Base-by-base conservation (phyloP, 2,113 vertebrate species). In the Pongo abelii region DNA sequence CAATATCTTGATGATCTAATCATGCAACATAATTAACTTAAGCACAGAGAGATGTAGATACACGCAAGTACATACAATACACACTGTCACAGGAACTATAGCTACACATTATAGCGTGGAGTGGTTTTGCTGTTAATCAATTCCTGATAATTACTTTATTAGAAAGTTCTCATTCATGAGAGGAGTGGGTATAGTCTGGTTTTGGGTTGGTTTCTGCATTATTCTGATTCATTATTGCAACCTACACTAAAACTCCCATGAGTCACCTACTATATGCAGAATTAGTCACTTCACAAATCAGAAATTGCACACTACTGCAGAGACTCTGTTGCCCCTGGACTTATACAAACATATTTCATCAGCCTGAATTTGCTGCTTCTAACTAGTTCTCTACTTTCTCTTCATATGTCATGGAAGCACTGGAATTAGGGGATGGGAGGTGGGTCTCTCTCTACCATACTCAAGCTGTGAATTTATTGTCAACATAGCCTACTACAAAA, bases 281-380 rank as follows among this genome's bases (percentile, higher is more conserved):
- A 55, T 55, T 74, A 20, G 48, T 77, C 84, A 87, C 30, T 89
- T 72, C 22, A 69, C 13, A 46, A 75, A 95, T 86, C 75, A 89
- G 50, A 91, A 74, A 43, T n/a, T 40, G 12, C 18, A 69, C 12
- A 30, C n/a, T 75, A 43, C 14, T 7, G 17, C n/a, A 84, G n/a
- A 35, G 59, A 69, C 46, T 7, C 55, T 20, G 3, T 55, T 17
- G 17, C 6, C 13, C 10, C 40, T 22, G 35, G 23, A 69, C 11
- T n/a, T 75, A n/a, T 9, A 16, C 8, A 5, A 16, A 48, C 25
- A 87, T 6, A 30, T 8, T 48, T 69, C 75, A 70, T 52, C 30
- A 48, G 46, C 80, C 72, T 67, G 35, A 86, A 48, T 89, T 74
- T 38, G 52, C 20, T 74, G 25, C 2, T 22, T 93, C 52, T 25